Evolutionary conservation across 1,140 invertebrate species (phyloP), one percentile per base, ranked within the genome.

Genomic region (Pseudomyrmex flavicornis): DNA sequence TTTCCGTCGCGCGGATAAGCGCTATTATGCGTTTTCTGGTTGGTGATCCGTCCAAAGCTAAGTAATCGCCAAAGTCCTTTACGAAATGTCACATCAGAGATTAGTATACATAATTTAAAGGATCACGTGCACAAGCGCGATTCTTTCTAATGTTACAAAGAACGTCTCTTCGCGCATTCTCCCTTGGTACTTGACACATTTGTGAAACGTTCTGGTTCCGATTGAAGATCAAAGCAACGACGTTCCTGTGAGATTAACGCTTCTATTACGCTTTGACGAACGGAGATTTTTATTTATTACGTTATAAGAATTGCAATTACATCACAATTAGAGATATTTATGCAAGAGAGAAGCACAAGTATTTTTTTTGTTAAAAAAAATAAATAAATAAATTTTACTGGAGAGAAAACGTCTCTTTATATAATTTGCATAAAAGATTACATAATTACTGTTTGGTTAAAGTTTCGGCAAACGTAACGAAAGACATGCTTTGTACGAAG

Each of bases 41-140:
- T 20, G 2, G 20, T 17, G 52, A 65, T 10, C 48, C 26, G 62
- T 66, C 48, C 59, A 66, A 66, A 76, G 61, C 22, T 13, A 66
- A 76, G 26, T 22, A 58, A 35, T 50, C 65, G 7, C 15, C 20
- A 13, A 52, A 58, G 54, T 13, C 15, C 54, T 69, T 48, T 35
- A 48, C n/a, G n/a, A 9, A 54, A 46, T 68, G 8, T 70, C 13
- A 35, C 35, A 70, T 35, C 58, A 26, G n/a, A 56, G 2, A 66
- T 46, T 7, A 12, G 22, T 12, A 26, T 26, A 56, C 15, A 56
- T 56, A 44, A 20, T 46, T 61, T 61, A 20, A 26, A 69, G 8
- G 56, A 77, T 8, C 13, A 20, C 4, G 20, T 54, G 8, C 35
- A 10, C 17, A 26, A 22, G 58, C 20, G 20, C 12, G 15, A 10